A percentile compares a stretch with the other conserved stretches of the same genome.
Conservation (phyloP, 2,113 vertebrate species). For the Tyto alba region DNA sequence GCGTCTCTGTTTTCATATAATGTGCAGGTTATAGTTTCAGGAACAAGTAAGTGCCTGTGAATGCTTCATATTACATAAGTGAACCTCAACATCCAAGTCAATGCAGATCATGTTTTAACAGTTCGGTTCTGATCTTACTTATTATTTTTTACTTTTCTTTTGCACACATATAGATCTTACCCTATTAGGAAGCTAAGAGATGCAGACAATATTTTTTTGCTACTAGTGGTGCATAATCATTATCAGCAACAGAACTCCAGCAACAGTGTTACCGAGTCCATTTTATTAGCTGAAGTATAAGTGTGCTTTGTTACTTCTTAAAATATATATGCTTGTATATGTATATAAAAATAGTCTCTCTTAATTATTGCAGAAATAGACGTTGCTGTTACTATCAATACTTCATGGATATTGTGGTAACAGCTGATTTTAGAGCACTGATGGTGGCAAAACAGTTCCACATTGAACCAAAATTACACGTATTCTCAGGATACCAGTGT, state of each 20-base stretch:
- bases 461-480: slow-evolving; percentile 31
- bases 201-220: slow-evolving; percentile 35
- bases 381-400: slow-evolving; percentile 35
- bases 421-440: slow-evolving; percentile 58
- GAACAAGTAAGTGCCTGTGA: background rate
- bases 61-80: background rate
- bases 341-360: slow-evolving; percentile 57
- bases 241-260: slow-evolving; percentile 28
- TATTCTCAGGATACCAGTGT: slow-evolving; percentile 43
- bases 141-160: background rate
- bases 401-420: slow-evolving; percentile 28
- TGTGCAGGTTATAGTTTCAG: background rate
- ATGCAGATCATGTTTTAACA: background rate
- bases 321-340: slow-evolving; percentile 36
- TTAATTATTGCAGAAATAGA: slow-evolving; percentile 63
- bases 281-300: slow-evolving; percentile 41
- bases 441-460: slow-evolving; percentile 44
- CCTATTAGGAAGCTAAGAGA: background rate
- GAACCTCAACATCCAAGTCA: background rate
- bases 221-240: slow-evolving; percentile 26
- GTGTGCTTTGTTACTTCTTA: slow-evolving; percentile 46
- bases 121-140: background rate
- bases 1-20: background rate
- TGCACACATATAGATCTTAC: background rate
- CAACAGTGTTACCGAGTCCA: background rate